Evolutionary conservation across 2,888 invertebrate genomes (phyloP), one percentile per base, ranked within the genome.

Genomic region (Perizoma flavofasciatum): DNA sequence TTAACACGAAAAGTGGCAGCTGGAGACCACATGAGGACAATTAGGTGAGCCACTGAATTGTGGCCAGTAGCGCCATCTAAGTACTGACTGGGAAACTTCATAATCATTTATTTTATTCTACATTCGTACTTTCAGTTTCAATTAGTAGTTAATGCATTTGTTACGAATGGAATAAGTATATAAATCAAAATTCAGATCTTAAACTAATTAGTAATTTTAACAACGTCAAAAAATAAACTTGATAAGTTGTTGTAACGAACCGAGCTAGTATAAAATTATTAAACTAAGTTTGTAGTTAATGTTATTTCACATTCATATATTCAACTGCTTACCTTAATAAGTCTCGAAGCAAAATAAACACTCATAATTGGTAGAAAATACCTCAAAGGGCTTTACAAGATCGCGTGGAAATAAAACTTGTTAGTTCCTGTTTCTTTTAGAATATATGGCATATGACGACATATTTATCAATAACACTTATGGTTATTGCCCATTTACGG

Each of bases 21-120:
- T 88, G 88, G 77, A 81, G 75, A 75, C 83, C 88, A 86, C 81
- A 85, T 88, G 88, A 73, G 77, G 68, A 39, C 40, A 39, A 43
- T 11, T 35, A 22, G 55, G 43, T 50, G 54, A 52, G 56, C 50
- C 66, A 54, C 58, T 50, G 34, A 63, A 39, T 53, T 53, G 53
- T 59, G 53, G 44, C 44, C 45, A 49, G 49, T 45, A 34, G 49
- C 57, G 51, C 41, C 57, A 51, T 57, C 57, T 57, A 57, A 41
- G 5, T 34, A 37, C 32, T 9, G 11, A 37, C n/a, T 45, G 47
- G 37, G 47, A 35, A 48, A 52, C 48, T 33, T 46, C 33, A 33
- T 0, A 9, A 34, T 33, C 9, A 48, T 41, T 46, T 34, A 35
- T 5, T 46, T 44, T 5, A 5, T 44, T 3, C 41, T n/a, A 9